These are phyloP conservation scores for Bedellia somnulentella DNA, from an alignment of 2,888 invertebrate species.

Conservation along the genomic window DNA sequence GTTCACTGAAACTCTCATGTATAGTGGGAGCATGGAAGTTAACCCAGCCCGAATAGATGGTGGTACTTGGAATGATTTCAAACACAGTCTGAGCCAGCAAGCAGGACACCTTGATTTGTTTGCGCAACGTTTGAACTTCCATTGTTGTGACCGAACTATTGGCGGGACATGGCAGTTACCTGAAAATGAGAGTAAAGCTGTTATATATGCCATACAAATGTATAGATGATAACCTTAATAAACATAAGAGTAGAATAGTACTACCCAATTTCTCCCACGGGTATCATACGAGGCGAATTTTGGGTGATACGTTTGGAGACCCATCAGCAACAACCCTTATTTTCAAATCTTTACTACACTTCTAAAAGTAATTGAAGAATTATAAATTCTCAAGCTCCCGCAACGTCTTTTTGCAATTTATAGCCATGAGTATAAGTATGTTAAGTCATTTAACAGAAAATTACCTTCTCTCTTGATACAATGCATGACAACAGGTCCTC, in stretches of 20 bases:
- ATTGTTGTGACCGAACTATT: conserved; percentile 69
- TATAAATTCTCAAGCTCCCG: too few species aligned
- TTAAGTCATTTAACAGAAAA: too few species aligned
- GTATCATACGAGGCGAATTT: too few species aligned
- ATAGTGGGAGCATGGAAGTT: conserved; percentile 68
- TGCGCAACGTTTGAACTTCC: conserved; percentile 68
- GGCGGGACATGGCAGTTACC: conserved; percentile 74
- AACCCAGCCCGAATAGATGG: conserved; percentile 67
- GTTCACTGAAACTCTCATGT: conserved; percentile 53
- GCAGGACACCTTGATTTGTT: conserved; percentile 79
- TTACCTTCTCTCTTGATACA: conserved; percentile 70
- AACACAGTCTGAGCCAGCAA: conserved; percentile 85
- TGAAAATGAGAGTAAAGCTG: conserved; percentile 17
- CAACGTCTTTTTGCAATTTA: too few species aligned
- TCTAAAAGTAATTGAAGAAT: too few species aligned
- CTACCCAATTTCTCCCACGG: too few species aligned
- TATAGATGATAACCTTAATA: too few species aligned
- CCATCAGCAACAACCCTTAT: too few species aligned
- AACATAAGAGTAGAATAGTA: too few species aligned
- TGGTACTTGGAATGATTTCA: conserved; percentile 78
- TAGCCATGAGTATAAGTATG: too few species aligned
- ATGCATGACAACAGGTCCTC: conserved; percentile 58
- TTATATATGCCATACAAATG: neutral
- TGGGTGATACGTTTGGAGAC: too few species aligned
- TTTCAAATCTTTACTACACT: too few species aligned